Evolutionary conservation across 2,797 vertebrate species (phyloP), one percentile per base, ranked within the genome.

Genomic region (Sebastolobus alascanus): DNA sequence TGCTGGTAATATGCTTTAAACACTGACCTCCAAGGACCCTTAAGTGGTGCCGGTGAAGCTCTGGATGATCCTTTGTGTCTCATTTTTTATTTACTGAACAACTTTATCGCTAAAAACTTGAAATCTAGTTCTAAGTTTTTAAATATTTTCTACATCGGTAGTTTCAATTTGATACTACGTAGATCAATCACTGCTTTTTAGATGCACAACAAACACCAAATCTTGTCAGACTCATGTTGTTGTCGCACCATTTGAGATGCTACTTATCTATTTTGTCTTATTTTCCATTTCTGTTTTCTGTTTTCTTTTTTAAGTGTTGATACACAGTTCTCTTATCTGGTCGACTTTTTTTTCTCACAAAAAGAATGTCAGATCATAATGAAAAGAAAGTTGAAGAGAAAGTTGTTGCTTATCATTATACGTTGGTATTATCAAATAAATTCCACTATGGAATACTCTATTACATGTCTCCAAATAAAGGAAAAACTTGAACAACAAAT

Each of bases 51-150:
- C 1, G 6, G 27, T 16, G 25, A 43, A 46, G 16, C 60, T 81
- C 54, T 38, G 37, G 58, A 60, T 20, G 55, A 50, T 73, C 18
- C n/a, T 67, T 63, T 72, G 14, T 43, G 68, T 35, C 68, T 79
- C 60, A 82, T 74, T 56, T 59, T 78, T 74, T 78, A 78, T 73
- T 80, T 65, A 82, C 18, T 52, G 50, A 69, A 63, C 10, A 77
- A 43, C 6, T 63, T 75, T 2, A 50, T 50, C 12, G 3, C 3
- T 37, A 27, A 76, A 68, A 65, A 20, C 10, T 55, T 61, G 13
- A 55, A 29, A 37, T 31, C 14, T 1, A 35, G 25, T 60, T 63
- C 14, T 0, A 54, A 33, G 8, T 31, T 72, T 65, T 54, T 13
- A 18, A 6, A 75, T 66, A 43, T 70, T 52, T 76, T 31, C 18